phyloP scores from a whole-genome alignment of 2,888 invertebrate species.

The Physocephala rufipes region DNA sequence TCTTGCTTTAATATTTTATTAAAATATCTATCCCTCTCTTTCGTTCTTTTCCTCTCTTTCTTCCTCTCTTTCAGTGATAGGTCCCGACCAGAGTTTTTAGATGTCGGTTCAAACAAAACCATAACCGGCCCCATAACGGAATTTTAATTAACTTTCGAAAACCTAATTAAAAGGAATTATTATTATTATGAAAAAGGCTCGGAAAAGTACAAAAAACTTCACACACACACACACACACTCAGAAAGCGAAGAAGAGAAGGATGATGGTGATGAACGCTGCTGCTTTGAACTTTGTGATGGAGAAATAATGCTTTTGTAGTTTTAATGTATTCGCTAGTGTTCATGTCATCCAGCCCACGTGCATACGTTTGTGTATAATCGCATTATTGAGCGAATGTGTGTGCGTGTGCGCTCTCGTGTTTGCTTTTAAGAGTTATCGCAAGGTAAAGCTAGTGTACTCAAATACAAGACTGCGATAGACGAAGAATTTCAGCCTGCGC shows the following conservation, averaged over 20 bases:
- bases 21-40: conserved; percentile 25
- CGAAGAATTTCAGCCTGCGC: too few species aligned
- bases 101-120: conserved; percentile 57
- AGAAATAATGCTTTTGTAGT: too few species aligned
- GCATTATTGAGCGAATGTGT: too few species aligned
- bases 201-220: not conserved
- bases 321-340: not conserved
- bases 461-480: too few species aligned
- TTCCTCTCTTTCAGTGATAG: conserved; percentile 14
- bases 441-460: not conserved
- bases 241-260: not conserved
- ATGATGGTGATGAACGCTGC: not conserved
- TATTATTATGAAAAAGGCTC: conserved; percentile 59
- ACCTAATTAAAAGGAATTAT: conserved; percentile 66
- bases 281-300: not conserved
- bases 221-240: conserved; percentile 1
- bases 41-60: conserved; percentile 12
- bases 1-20: too few species aligned
- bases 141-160: conserved; percentile 66
- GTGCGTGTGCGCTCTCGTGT: not conserved
- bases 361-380: not conserved
- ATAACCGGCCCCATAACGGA: conserved; percentile 66
- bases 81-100: conserved; percentile 32
- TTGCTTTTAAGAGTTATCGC: not conserved
- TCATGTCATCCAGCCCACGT: not conserved